Evolutionary conservation across 2,797 vertebrate species (phyloP).

Genomic region (Poecilia wingei): DNA sequence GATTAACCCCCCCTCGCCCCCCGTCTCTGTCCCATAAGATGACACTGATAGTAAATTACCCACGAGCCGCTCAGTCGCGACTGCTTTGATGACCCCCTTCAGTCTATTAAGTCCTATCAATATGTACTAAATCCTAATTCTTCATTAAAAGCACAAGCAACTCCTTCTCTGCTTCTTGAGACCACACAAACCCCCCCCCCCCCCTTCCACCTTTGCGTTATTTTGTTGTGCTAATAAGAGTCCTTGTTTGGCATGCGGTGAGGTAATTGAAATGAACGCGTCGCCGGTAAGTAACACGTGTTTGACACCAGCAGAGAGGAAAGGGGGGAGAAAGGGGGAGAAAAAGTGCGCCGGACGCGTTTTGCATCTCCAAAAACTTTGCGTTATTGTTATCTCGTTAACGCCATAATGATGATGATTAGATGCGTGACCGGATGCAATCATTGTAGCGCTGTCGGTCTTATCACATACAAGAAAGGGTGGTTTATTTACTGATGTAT

Average conservation of each 20-base stretch:
- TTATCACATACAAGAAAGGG: constrained; percentile 42
- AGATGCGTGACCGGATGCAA: constrained; percentile 39
- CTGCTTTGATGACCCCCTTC: constrained; percentile 78
- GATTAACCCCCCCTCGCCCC: not conserved
- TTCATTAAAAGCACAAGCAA: constrained; percentile 73
- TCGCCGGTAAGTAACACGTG: constrained; percentile 69
- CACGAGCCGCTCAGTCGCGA: constrained; percentile 91
- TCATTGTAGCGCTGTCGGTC: constrained; percentile 38
- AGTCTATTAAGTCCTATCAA: constrained; percentile 82
- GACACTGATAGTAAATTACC: constrained; percentile 92
- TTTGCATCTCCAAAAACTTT: constrained; percentile 48
- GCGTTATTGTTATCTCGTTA: constrained; percentile 39
- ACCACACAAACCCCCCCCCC: not conserved
- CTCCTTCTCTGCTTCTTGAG: constrained; percentile 21
- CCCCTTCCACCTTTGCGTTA: constrained; percentile 32
- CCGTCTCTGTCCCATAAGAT: constrained; percentile 68
- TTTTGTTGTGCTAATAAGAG: constrained; percentile 75
- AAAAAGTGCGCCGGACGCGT: constrained; percentile 16
- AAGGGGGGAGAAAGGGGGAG: not conserved
- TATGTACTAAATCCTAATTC: constrained; percentile 80
- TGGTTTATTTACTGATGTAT: not conserved
- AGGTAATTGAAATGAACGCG: constrained; percentile 74
- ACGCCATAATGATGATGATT: constrained; percentile 51
- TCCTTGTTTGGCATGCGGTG: constrained; percentile 74
- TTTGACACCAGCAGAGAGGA: constrained; percentile 54